phyloP scores from a whole-genome alignment of 2,797 vertebrate genomes.

The Chelonia mydas region DNA sequence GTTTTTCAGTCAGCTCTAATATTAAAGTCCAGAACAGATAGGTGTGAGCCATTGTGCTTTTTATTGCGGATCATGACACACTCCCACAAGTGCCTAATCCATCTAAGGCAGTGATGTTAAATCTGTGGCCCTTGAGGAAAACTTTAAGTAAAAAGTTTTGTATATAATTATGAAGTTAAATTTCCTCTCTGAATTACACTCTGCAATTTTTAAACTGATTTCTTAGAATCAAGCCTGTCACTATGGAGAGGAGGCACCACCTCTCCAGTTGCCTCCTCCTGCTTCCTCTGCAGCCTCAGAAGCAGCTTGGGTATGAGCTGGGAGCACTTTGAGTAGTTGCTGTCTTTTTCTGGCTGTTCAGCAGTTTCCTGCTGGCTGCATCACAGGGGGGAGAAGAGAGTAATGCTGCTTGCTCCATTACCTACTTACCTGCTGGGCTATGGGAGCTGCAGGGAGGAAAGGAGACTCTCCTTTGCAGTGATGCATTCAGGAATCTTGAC shows the following conservation, averaged over 20 bases:
- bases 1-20: not conserved
- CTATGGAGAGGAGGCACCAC: not conserved
- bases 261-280: not conserved
- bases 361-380: not conserved
- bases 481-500: not conserved
- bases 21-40: not conserved
- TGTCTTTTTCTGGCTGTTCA: not conserved
- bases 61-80: not conserved
- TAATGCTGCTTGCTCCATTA: not conserved
- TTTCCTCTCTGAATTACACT: accelerated
- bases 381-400: not conserved
- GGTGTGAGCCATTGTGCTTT: not conserved
- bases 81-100: not conserved
- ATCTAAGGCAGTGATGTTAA: not conserved
- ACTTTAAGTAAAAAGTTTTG: not conserved
- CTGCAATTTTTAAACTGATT: not conserved
- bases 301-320: not conserved
- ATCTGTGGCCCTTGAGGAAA: not conserved
- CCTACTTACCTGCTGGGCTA: not conserved
- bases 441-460: not conserved
- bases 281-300: not conserved
- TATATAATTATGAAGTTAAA: not conserved
- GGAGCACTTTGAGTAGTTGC: not conserved
- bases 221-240: not conserved
- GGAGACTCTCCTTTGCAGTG: not conserved